phyloP scores from a whole-genome alignment of 1,140 invertebrate species.

The Chelonus insularis region DNA sequence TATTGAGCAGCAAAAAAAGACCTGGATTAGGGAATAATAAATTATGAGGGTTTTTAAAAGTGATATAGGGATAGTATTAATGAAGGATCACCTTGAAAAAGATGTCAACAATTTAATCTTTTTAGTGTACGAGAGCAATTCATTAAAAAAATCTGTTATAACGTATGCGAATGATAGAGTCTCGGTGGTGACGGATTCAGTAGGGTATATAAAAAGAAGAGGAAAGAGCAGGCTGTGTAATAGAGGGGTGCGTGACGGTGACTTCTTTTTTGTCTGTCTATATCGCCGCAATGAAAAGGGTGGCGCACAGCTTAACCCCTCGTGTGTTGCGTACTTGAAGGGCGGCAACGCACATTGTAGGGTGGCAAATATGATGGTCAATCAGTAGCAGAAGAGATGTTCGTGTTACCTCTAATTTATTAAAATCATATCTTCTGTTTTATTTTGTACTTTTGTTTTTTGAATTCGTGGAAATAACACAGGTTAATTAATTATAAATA shows the following conservation, averaged over 20 bases:
- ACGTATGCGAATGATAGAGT: background rate
- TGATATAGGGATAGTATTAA: no score
- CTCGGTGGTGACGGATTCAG: background rate
- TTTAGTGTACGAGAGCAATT: constrained; percentile 1
- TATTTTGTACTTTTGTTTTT: background rate
- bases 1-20: no score
- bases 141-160: constrained; percentile 8
- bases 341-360: constrained; percentile 5
- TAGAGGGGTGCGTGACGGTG: constrained; percentile 18
- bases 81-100: background rate
- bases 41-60: no score
- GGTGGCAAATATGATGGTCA: constrained; percentile 18
- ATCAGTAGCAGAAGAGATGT: constrained; percentile 14
- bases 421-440: background rate
- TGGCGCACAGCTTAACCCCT: constrained; percentile 17
- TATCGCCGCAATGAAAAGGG: constrained; percentile 18
- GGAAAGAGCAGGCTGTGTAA: background rate
- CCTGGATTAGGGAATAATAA: no score
- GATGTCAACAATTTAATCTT: background rate
- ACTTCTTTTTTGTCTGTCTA: constrained; percentile 20
- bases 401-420: constrained; percentile 21
- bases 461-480: no score
- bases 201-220: background rate
- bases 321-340: constrained; percentile 5
- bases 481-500: no score